Evolutionary conservation across 1,140 invertebrate species (phyloP).

Genomic region (Mizuhopecten yessoensis): DNA sequence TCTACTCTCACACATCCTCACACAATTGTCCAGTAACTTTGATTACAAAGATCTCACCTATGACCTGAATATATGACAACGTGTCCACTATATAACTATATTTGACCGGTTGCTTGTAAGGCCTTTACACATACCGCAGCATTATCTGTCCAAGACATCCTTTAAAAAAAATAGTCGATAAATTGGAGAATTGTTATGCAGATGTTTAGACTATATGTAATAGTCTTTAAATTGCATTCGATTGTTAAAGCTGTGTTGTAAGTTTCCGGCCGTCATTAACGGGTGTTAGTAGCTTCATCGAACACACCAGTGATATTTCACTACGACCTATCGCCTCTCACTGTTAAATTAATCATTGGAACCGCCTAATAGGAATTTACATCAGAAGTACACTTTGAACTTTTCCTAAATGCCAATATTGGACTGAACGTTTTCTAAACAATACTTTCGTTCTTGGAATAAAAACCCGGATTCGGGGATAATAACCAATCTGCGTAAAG

Average conservation of each 20-base stretch:
- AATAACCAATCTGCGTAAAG: background rate
- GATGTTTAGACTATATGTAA: slow-evolving; percentile 2
- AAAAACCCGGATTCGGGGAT: background rate
- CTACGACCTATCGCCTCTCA: background rate
- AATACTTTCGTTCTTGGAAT: background rate
- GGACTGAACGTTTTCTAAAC: background rate
- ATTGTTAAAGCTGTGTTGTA: slow-evolving; percentile 24
- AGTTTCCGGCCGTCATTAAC: background rate
- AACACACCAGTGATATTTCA: slow-evolving; percentile 18
- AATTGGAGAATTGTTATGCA: background rate
- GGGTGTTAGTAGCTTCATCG: background rate
- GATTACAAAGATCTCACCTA: background rate
- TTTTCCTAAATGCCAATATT: slow-evolving; percentile 11
- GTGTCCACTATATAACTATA: too few species aligned
- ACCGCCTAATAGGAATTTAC: slow-evolving; percentile 3
- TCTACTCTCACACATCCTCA: background rate
- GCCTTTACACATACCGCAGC: background rate
- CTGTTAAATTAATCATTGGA: background rate
- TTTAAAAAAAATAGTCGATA: background rate
- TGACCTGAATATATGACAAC: too few species aligned
- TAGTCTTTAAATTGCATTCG: slow-evolving; percentile 5
- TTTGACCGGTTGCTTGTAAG: too few species aligned
- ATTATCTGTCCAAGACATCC: background rate
- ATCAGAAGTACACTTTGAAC: background rate
- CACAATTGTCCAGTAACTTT: background rate